phyloP scores from a whole-genome alignment of 1,140 invertebrate genomes.

The Drosophila pseudoobscura region DNA sequence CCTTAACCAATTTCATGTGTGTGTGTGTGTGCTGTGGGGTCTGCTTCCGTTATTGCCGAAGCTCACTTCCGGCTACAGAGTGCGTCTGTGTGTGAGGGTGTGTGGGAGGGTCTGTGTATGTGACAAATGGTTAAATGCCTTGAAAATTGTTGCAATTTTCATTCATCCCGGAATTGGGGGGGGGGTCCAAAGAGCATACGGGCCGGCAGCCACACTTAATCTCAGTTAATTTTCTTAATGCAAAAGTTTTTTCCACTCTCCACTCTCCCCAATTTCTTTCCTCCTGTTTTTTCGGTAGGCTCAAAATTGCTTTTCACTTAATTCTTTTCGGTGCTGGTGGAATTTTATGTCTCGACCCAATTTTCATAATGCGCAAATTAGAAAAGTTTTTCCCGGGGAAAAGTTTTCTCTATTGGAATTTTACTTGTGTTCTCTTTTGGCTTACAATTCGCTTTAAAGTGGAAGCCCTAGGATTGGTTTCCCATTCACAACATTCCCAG shows the following conservation, averaged over 20 bases:
- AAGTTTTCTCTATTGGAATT: constrained; percentile 35
- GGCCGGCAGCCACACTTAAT: constrained; percentile 60
- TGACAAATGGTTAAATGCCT: constrained; percentile 76
- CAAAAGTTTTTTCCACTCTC: constrained; percentile 68
- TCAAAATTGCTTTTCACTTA: constrained; percentile 62
- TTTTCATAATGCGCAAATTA: constrained; percentile 80
- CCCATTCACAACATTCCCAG: constrained; percentile 57
- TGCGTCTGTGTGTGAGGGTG: constrained; percentile 10
- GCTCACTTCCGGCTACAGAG: constrained; percentile 43
- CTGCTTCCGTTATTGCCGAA: constrained; percentile 31
- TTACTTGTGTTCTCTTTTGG: not conserved
- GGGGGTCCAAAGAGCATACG: not conserved
- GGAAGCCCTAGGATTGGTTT: constrained; percentile 65
- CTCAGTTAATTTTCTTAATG: constrained; percentile 81
- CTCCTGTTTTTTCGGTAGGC: constrained; percentile 23
- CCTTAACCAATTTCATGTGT: constrained; percentile 41
- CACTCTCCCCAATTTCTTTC: constrained; percentile 41
- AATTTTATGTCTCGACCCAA: constrained; percentile 38
- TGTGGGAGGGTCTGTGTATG: constrained; percentile 34
- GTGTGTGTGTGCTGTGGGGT: constrained; percentile 37
- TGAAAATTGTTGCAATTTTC: constrained; percentile 70
- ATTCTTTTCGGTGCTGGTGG: constrained; percentile 6
- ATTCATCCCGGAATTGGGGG: constrained; percentile 25
- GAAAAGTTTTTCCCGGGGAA: constrained; percentile 60
- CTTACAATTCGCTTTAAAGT: constrained; percentile 51